Conservation (phyloP, 2,113 vertebrate species). For the Corvus moneduloides region DNA sequence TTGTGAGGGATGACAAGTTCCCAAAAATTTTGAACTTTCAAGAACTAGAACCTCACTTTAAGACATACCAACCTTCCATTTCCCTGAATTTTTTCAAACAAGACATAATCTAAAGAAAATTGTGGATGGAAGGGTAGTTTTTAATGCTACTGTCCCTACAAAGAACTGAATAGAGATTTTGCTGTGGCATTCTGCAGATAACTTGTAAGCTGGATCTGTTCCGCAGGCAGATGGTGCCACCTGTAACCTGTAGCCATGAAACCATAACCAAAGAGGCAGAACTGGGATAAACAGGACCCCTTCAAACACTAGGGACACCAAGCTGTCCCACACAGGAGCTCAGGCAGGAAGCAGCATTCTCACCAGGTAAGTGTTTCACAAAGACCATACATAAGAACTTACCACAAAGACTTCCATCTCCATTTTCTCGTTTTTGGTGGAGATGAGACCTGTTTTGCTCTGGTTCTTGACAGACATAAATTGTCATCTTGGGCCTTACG, state of each 20-base stretch:
- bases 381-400: background rate
- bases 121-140: background rate
- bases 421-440: slow-evolving; percentile 70
- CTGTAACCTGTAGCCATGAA: background rate
- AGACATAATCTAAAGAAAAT: background rate
- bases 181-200: background rate
- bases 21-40: background rate
- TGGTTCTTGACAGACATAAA: slow-evolving; percentile 90
- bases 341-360: background rate
- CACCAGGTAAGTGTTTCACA: background rate
- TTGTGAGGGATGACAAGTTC: background rate
- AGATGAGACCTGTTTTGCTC: slow-evolving; percentile 77
- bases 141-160: background rate
- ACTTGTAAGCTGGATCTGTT: background rate
- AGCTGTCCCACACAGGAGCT: background rate
- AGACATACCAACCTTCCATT: background rate
- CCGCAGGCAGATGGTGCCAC: background rate
- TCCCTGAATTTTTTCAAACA: background rate
- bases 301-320: background rate
- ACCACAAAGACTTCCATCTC: slow-evolving; percentile 76
- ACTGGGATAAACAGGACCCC: background rate
- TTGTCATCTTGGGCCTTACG: slow-evolving; percentile 89
- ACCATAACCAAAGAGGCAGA: background rate
- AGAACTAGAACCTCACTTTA: background rate
- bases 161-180: background rate